phyloP scores from a whole-genome alignment of 2,888 invertebrate genomes.

The Himalopsyche japonica region DNA sequence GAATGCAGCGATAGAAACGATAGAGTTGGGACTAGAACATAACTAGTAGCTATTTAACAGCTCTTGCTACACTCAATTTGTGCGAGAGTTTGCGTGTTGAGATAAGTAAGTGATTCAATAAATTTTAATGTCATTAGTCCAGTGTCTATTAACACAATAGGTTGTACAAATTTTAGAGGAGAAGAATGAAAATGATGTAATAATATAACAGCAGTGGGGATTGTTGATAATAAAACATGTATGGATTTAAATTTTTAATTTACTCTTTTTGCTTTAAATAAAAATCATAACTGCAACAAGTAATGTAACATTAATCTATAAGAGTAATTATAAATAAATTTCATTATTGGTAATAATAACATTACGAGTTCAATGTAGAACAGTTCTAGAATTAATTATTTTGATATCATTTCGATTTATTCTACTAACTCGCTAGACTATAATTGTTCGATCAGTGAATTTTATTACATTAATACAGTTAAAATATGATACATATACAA shows the following conservation, averaged over 20 bases:
- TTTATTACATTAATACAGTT: slow-evolving; percentile 22
- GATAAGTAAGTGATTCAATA: no score
- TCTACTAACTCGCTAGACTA: slow-evolving; percentile 19
- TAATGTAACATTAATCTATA: slow-evolving; percentile 38
- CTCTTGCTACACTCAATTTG: no score
- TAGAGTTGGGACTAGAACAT: no score
- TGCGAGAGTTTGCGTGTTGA: no score
- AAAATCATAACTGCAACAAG: slow-evolving; percentile 40
- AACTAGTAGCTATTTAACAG: no score
- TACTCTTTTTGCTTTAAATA: slow-evolving; percentile 31
- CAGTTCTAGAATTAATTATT: slow-evolving; percentile 21
- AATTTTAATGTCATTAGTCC: no score
- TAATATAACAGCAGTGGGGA: no score
- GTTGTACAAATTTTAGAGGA: neutral
- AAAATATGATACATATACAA: slow-evolving; percentile 24
- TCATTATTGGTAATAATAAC: slow-evolving; percentile 24
- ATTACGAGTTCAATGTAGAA: slow-evolving; percentile 24
- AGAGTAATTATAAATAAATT: slow-evolving; percentile 32
- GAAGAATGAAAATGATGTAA: no score
- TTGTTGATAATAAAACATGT: neutral
- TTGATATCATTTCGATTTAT: slow-evolving; percentile 11
- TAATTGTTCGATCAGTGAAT: slow-evolving; percentile 33
- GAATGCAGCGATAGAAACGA: no score
- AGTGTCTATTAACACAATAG: neutral
- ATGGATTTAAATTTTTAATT: slow-evolving; percentile 26